A percentile compares a stretch with the other conserved stretches of the same genome.
phyloP scores from a whole-genome alignment of 2,113 vertebrate species.

The Symphodus melops region DNA sequence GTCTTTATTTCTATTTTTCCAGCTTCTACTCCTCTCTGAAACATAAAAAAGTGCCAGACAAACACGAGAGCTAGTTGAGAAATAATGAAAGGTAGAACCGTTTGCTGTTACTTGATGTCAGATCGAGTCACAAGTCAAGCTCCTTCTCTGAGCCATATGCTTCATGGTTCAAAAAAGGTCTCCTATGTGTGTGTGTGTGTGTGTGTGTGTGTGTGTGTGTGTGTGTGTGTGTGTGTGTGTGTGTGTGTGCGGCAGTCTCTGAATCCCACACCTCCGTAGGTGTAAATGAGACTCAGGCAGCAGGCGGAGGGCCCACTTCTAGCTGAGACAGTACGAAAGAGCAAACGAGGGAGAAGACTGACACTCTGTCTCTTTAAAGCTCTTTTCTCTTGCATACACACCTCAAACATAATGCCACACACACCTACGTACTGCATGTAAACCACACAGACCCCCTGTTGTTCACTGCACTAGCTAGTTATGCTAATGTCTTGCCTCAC shows the following conservation, averaged over 20 bases:
- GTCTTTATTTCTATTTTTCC: not conserved
- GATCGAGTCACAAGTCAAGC: slow-evolving; percentile 41
- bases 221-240: not conserved
- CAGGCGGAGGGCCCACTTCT: slow-evolving; percentile 39
- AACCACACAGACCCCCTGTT: slow-evolving; percentile 61
- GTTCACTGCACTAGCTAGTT: slow-evolving; percentile 72
- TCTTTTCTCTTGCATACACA: slow-evolving; percentile 35
- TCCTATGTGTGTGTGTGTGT: not conserved
- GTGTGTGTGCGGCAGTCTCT: slow-evolving; percentile 15
- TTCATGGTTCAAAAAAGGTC: slow-evolving; percentile 9
- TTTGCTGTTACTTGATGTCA: slow-evolving; percentile 24
- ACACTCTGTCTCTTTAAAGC: slow-evolving; percentile 58
- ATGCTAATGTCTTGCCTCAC: slow-evolving; percentile 74
- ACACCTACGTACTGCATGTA: slow-evolving; percentile 39
- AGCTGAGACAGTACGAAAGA: slow-evolving; percentile 42
- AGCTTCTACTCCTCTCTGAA: not conserved
- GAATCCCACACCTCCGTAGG: slow-evolving; percentile 58
- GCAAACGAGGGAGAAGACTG: slow-evolving; percentile 54
- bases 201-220: no score
- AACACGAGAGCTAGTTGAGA: not conserved
- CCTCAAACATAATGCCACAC: slow-evolving; percentile 33
- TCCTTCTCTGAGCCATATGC: slow-evolving; percentile 42
- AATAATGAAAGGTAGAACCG: slow-evolving; percentile 24
- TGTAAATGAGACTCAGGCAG: slow-evolving; percentile 70
- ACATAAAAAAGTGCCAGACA: not conserved